These are phyloP conservation scores for Malacoctenus gilli DNA, from an alignment of 2,797 vertebrate species.

Conservation along the genomic window DNA sequence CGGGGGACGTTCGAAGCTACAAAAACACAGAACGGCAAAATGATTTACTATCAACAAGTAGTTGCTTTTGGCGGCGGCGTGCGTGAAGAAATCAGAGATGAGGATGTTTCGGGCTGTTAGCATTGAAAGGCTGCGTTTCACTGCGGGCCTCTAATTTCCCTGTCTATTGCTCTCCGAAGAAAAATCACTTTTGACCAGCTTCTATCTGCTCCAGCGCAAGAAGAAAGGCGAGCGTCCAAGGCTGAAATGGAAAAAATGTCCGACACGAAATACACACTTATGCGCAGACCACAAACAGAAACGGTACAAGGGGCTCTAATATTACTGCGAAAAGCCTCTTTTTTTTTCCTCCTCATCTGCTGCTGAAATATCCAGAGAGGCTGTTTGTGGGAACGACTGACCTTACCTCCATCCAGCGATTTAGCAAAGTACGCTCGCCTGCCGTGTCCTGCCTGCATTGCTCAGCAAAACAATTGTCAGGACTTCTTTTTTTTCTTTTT, in stretches of 20 bases:
- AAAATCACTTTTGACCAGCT: constrained; percentile 59
- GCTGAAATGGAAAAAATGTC: constrained; percentile 64
- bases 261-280: constrained; percentile 43
- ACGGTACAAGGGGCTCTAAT: constrained; percentile 31
- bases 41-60: constrained; percentile 79
- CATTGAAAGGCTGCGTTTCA: constrained; percentile 66
- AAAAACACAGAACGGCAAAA: constrained; percentile 56
- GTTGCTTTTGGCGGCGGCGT: constrained; percentile 73
- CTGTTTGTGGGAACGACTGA: constrained; percentile 4
- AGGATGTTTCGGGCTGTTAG: constrained; percentile 74
- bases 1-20: constrained; percentile 71
- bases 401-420: constrained; percentile 7
- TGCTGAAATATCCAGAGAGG: constrained; percentile 23
- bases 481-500: too few species aligned
- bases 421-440: not conserved
- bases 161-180: constrained; percentile 67
- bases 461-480: too few species aligned
- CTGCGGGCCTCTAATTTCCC: constrained; percentile 70
- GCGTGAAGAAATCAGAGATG: constrained; percentile 64
- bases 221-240: constrained; percentile 55
- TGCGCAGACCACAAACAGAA: constrained; percentile 47
- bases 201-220: constrained; percentile 57
- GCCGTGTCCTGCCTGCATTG: not conserved
- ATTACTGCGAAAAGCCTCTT: constrained; percentile 21
- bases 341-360: constrained; percentile 2